Base-by-base conservation (phyloP, 2,113 vertebrate genomes). In the Uria lomvia region DNA sequence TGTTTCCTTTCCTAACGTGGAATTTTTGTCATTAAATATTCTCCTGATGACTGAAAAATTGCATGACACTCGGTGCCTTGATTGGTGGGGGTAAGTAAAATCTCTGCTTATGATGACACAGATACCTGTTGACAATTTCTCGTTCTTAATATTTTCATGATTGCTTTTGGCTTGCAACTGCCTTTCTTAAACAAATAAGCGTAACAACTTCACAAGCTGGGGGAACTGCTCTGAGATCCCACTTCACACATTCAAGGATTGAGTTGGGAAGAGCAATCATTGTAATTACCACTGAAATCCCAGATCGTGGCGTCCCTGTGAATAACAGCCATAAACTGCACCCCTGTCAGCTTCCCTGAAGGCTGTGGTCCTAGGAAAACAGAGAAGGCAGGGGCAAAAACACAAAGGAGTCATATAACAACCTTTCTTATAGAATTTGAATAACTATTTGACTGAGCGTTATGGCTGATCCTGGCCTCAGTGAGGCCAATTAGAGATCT, bases 151-250 rank as follows among this genome's bases (percentile, higher is more conserved):
- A 97, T 97, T 97, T 96, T 96, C 96, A 94, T 96, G 77, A 96
- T 73, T 75, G 26, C 16, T 83, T 97, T 96, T 95, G 86, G 73
- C 94, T 97, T 95, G 80, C 53, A 95, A 83, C 58, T 86, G 56
- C 29, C 85, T 97, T 97, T 97, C 96, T 96, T 89, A 96, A 92
- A 93, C 91, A 95, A 98, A 97, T 90, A 43, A 81, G 40, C 86
- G 82, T 73, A 87, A 75, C 42, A 74, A 70, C 72, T 88, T 98
- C 96, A 97, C 96, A 96, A 95, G 76, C 36, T 95, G 75, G 36
- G 36, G 34, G 65, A 97, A 88, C 53, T 95, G 85, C 93, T 97
- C 80, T 88, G 86, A 95, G 92, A 95, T 91, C 75, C 86, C 67
- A 81, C 53, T 92, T 94, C 15, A 34, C 85, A 65, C 82, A 92